Percentiles rank a stretch among this genome's conserved stretches.
phyloP scores from a whole-genome alignment of 2,797 vertebrate species.

The Anguilla megastoma region DNA sequence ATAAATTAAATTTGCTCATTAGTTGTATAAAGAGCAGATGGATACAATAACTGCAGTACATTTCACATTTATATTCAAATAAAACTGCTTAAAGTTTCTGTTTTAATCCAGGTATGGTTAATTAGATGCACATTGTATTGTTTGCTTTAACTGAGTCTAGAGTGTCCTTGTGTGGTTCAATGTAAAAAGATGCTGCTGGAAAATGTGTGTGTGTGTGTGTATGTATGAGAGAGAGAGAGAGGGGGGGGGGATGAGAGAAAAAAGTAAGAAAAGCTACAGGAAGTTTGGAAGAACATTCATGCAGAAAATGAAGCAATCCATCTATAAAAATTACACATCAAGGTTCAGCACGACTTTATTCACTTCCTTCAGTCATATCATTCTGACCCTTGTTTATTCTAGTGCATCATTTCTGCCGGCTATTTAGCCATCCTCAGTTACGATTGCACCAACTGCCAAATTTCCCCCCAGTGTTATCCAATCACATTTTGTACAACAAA shows the following conservation, averaged over 20 bases:
- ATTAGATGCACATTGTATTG: background rate
- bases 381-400: slow-evolving; percentile 5
- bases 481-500: background rate
- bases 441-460: background rate
- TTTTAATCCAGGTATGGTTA: background rate
- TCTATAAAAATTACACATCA: background rate
- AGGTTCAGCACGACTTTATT: background rate
- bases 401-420: background rate
- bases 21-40: background rate
- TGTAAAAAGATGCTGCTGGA: slow-evolving; percentile 2
- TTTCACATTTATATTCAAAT: background rate
- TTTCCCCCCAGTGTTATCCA: background rate
- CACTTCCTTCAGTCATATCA: background rate
- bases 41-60: background rate
- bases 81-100: background rate
- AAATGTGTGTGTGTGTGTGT: background rate
- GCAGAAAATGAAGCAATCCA: slow-evolving; percentile 18
- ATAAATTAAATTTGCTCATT: background rate
- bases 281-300: slow-evolving; percentile 4
- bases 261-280: background rate
- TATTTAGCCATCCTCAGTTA: background rate
- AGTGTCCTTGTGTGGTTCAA: background rate
- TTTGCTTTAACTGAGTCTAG: background rate
- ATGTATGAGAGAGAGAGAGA: background rate
- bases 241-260: background rate